These are phyloP conservation scores for Drosophila mimetica DNA, from an alignment of 2,888 invertebrate genomes.

Conservation along the genomic window DNA sequence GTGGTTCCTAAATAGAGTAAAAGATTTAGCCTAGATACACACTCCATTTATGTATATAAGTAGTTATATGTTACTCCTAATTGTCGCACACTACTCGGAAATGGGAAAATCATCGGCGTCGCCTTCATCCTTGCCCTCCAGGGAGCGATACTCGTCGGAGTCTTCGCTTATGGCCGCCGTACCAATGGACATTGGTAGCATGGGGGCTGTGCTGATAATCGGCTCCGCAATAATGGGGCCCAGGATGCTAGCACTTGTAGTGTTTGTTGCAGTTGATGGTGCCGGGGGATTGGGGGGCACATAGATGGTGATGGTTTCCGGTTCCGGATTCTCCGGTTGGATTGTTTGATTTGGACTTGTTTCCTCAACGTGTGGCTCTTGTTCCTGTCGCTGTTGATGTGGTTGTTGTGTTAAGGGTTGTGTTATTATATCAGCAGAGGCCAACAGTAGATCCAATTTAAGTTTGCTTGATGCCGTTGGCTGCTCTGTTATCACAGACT, in stretches of 20 bases:
- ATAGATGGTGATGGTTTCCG: slow-evolving; percentile 48
- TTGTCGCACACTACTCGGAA: slow-evolving; percentile 68
- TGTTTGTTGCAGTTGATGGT: slow-evolving; percentile 26
- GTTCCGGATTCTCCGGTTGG: slow-evolving; percentile 12
- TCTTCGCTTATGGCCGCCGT: slow-evolving; percentile 77
- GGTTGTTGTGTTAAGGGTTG: slow-evolving; percentile 60
- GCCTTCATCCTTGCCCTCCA: slow-evolving; percentile 82
- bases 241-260: slow-evolving; percentile 26
- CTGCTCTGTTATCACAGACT: slow-evolving; percentile 84
- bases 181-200: slow-evolving; percentile 64
- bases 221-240: slow-evolving; percentile 42
- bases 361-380: slow-evolving; percentile 28
- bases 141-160: slow-evolving; percentile 84
- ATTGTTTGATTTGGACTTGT: slow-evolving; percentile 29
- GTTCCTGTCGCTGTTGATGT: slow-evolving; percentile 35
- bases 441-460: slow-evolving; percentile 80
- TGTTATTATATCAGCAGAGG: slow-evolving; percentile 76
- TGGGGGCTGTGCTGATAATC: slow-evolving; percentile 48
- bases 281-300: slow-evolving; percentile 33
- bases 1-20: slow-evolving; percentile 60
- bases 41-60: slow-evolving; percentile 35
- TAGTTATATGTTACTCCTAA: slow-evolving; percentile 45
- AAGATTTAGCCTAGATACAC: slow-evolving; percentile 60
- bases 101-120: slow-evolving; percentile 75
- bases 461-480: slow-evolving; percentile 82